Evolutionary conservation across 1,140 invertebrate species (phyloP).

Genomic region (Solen grandis): DNA sequence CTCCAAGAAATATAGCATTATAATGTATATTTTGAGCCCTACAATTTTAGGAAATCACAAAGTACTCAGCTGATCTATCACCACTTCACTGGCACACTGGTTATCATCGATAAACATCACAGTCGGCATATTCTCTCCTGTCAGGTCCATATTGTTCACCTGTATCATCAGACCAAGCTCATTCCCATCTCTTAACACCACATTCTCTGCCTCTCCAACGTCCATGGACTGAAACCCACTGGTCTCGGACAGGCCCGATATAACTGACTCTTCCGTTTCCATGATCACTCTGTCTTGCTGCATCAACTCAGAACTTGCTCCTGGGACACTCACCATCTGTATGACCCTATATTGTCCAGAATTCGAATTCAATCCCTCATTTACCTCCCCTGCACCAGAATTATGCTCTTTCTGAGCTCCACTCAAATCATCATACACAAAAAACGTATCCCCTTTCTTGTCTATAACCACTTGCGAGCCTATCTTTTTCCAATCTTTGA

Average conservation of each 20-base stretch:
- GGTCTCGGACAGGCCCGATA: neutral
- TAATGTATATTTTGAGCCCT: no score
- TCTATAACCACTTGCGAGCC: neutral
- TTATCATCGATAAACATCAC: conserved; percentile 33
- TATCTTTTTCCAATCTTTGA: neutral
- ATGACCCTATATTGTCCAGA: neutral
- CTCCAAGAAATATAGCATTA: no score
- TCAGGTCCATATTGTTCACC: neutral
- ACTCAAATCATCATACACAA: neutral
- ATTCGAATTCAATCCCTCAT: neutral
- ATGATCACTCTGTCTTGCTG: neutral
- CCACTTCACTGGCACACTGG: conserved; percentile 15
- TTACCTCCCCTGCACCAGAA: neutral
- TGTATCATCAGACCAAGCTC: neutral
- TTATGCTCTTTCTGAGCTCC: neutral
- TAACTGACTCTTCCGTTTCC: neutral
- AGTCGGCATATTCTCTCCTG: conserved; percentile 14
- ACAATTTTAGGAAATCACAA: no score
- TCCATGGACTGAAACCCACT: neutral
- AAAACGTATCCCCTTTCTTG: neutral
- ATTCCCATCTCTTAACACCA: neutral
- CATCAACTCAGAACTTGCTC: neutral
- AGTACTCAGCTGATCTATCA: conserved; percentile 10
- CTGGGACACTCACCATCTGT: neutral
- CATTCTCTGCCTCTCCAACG: neutral